A percentile compares a stretch with the other conserved stretches of the same genome.
Evolutionary conservation across 92 coral and sea anemone species (phyloP).

Genomic region (Epizoanthus ramosus): DNA sequence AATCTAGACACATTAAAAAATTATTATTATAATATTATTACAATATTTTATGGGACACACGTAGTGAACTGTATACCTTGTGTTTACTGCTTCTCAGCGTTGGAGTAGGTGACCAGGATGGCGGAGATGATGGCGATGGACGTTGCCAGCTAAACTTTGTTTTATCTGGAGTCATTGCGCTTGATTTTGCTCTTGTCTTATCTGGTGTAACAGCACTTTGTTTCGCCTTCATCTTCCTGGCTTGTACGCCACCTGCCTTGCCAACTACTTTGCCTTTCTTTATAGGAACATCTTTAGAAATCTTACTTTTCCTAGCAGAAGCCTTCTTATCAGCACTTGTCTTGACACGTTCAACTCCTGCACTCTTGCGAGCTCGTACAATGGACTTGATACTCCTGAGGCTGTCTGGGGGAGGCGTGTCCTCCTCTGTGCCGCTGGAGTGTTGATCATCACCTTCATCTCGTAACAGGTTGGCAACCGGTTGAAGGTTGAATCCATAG

Average conservation of each 20-base stretch:
- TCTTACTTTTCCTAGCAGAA: constrained; percentile 52
- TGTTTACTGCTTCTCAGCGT: constrained; percentile 70
- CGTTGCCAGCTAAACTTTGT: constrained; percentile 62
- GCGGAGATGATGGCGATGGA: constrained; percentile 81
- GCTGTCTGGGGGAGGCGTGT: constrained; percentile 96
- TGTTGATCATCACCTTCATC: constrained; percentile 29
- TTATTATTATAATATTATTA: too few relatives aligned
- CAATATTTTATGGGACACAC: too few relatives aligned
- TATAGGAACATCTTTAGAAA: constrained; percentile 22
- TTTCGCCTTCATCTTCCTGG: not conserved
- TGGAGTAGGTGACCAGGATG: constrained; percentile 90
- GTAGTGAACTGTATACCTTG: constrained; percentile 54
- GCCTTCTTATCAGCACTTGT: constrained; percentile 44
- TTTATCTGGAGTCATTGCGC: constrained; percentile 24
- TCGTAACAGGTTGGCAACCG: constrained; percentile 41
- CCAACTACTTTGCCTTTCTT: constrained; percentile 40
- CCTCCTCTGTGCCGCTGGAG: constrained; percentile 64
- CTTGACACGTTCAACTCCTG: constrained; percentile 52
- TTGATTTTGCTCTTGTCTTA: not conserved
- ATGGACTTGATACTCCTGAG: constrained; percentile 87
- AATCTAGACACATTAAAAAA: too few relatives aligned
- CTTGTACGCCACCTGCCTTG: constrained; percentile 1
- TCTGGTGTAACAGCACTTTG: not conserved
- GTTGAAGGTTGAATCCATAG: constrained; percentile 60
- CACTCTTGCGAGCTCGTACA: constrained; percentile 72